These are phyloP conservation scores for Pachycephus smyrnensis DNA, from an alignment of 2,888 invertebrate genomes.

Conservation along the genomic window DNA sequence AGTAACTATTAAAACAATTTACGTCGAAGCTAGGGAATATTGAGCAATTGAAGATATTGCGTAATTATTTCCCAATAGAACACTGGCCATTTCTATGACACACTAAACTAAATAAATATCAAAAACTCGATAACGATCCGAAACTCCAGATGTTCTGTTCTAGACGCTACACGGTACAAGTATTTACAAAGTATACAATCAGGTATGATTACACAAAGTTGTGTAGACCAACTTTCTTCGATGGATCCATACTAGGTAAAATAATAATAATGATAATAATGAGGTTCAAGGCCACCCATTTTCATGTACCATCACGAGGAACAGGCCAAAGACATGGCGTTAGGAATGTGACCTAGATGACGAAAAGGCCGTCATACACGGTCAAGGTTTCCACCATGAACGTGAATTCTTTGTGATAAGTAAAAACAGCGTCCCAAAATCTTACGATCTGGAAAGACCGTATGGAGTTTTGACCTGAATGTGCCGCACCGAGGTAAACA, in stretches of 20 bases:
- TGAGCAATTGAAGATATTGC: background rate
- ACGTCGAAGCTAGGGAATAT: background rate
- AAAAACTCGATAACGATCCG: background rate
- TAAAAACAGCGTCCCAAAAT: background rate
- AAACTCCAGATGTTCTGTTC: background rate
- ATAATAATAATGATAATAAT: background rate
- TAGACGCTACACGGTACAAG: background rate
- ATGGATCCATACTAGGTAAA: background rate
- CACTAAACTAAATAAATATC: background rate
- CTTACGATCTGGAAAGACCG: background rate
- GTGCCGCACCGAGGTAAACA: background rate
- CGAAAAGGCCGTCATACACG: slow-evolving; percentile 21
- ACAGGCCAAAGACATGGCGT: background rate
- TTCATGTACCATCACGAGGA: background rate
- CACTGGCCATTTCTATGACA: background rate
- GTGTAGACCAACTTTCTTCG: background rate
- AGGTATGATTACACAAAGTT: background rate
- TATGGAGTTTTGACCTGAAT: background rate
- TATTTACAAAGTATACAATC: background rate
- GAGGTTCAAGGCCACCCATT: background rate
- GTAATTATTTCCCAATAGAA: background rate
- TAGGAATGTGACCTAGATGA: slow-evolving; percentile 34
- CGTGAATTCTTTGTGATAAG: background rate
- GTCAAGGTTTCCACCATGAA: slow-evolving; percentile 23
- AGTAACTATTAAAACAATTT: background rate